Evolutionary conservation across 2,888 invertebrate species (phyloP).

Genomic region (Neoscelio sp.): DNA sequence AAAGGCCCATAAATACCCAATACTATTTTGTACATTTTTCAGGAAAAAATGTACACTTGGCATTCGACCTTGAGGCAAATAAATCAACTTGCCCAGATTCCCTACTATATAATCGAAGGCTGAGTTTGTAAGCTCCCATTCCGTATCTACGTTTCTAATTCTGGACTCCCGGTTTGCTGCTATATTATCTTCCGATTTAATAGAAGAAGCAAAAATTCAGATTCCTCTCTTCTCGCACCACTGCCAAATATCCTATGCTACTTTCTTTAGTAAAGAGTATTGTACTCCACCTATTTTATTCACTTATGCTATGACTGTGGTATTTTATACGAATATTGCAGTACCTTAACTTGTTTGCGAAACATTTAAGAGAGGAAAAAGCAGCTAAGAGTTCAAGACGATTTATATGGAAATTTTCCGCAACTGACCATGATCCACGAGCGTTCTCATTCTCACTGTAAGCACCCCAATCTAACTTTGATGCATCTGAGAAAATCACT

Average conservation of each 20-base stretch:
- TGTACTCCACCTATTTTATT: constrained; percentile 2
- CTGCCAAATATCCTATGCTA: constrained; percentile 6
- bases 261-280: neutral
- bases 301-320: neutral
- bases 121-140: too few relatives aligned
- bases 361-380: constrained; percentile 14
- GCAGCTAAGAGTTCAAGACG: constrained; percentile 8
- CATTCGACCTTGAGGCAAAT: too few relatives aligned
- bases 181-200: too few relatives aligned
- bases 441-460: too few relatives aligned
- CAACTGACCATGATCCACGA: constrained; percentile 10
- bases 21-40: too few relatives aligned
- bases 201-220: too few relatives aligned
- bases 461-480: constrained; percentile 29
- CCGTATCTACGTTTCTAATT: too few relatives aligned
- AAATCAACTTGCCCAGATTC: too few relatives aligned
- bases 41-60: too few relatives aligned
- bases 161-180: too few relatives aligned
- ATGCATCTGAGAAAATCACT: constrained; percentile 43
- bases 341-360: neutral
- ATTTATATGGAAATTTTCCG: constrained; percentile 22
- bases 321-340: constrained; percentile 22
- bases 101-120: too few relatives aligned
- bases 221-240: constrained; percentile 1
- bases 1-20: too few relatives aligned